These are phyloP conservation scores for Fabriciana adippe DNA, from an alignment of 2,888 invertebrate species.

Conservation along the genomic window DNA sequence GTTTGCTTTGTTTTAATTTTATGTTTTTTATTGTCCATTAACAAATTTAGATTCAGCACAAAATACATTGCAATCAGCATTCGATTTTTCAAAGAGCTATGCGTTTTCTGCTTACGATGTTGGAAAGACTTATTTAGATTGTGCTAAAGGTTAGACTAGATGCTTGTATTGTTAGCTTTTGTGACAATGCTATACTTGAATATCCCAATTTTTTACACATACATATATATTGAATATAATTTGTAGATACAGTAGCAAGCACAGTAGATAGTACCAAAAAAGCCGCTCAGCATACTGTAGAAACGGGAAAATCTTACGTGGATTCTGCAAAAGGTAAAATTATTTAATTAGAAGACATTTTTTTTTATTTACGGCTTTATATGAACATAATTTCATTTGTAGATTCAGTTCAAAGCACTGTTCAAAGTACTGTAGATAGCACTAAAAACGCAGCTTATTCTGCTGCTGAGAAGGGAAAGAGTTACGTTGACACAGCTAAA, in stretches of 20 bases:
- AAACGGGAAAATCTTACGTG: conserved; percentile 53
- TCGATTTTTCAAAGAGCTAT: conserved; percentile 55
- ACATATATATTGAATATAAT: conserved; percentile 20
- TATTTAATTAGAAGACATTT: background rate
- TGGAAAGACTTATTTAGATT: conserved; percentile 62
- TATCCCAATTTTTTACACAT: conserved; percentile 18
- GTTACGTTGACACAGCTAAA: conserved; percentile 44
- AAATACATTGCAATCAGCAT: conserved; percentile 56
- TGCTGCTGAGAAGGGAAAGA: conserved; percentile 46
- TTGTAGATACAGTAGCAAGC: conserved; percentile 64
- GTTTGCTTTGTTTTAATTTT: conserved; percentile 42
- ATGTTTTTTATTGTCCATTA: conserved; percentile 43
- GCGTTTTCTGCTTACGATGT: conserved; percentile 61
- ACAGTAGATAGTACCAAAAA: conserved; percentile 73
- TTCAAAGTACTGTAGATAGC: conserved; percentile 48
- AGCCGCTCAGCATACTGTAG: conserved; percentile 61
- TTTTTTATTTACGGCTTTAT: background rate
- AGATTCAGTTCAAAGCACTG: conserved; percentile 43
- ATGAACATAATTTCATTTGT: conserved; percentile 24
- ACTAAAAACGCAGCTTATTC: conserved; percentile 48
- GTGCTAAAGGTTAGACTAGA: conserved; percentile 52
- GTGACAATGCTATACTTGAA: conserved; percentile 7
- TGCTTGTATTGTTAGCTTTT: conserved; percentile 28
- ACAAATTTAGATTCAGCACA: conserved; percentile 63
- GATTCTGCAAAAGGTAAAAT: conserved; percentile 49